These are phyloP conservation scores for Falcaria lacertinaria DNA, from an alignment of 2,888 invertebrate genomes.

Conservation along the genomic window DNA sequence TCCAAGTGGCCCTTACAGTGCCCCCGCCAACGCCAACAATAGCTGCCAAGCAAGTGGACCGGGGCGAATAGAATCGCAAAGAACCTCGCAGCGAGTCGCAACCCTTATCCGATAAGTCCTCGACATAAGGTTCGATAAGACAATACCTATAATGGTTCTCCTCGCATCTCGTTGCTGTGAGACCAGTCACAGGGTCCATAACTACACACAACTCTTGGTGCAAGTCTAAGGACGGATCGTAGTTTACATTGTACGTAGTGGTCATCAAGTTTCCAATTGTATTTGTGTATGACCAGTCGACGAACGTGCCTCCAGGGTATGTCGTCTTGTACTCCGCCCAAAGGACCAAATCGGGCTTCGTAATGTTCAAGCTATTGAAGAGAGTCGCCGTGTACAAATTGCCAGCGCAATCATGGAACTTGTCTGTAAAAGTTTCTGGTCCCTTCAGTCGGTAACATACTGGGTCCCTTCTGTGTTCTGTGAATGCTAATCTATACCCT, in stretches of 20 bases:
- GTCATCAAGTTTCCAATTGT: slow-evolving; percentile 40
- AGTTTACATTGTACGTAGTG: slow-evolving; percentile 39
- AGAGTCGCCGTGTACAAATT: slow-evolving; percentile 53
- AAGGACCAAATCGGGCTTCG: slow-evolving; percentile 37
- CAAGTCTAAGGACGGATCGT: slow-evolving; percentile 28
- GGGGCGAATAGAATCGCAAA: slow-evolving; percentile 53
- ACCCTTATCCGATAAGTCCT: slow-evolving; percentile 31
- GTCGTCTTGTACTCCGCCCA: slow-evolving; percentile 67
- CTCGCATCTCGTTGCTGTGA: slow-evolving; percentile 52
- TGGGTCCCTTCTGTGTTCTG: slow-evolving; percentile 26
- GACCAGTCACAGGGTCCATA: slow-evolving; percentile 44
- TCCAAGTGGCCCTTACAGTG: slow-evolving; percentile 60
- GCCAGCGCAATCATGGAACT: slow-evolving; percentile 56
- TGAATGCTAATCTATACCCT: slow-evolving; percentile 48
- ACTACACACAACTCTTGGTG: slow-evolving; percentile 57
- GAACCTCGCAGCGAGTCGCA: slow-evolving; percentile 40
- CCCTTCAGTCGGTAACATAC: slow-evolving; percentile 61
- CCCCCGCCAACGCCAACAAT: slow-evolving; percentile 42
- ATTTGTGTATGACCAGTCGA: slow-evolving; percentile 58
- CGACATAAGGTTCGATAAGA: slow-evolving; percentile 49
- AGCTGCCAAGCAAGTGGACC: slow-evolving; percentile 48
- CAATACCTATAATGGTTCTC: slow-evolving; percentile 61
- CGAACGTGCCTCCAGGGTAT: slow-evolving; percentile 64
- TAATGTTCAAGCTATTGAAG: slow-evolving; percentile 42
- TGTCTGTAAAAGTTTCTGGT: slow-evolving; percentile 55